Evolutionary conservation across 2,888 invertebrate genomes (phyloP).

Genomic region (Plebejus anna): DNA sequence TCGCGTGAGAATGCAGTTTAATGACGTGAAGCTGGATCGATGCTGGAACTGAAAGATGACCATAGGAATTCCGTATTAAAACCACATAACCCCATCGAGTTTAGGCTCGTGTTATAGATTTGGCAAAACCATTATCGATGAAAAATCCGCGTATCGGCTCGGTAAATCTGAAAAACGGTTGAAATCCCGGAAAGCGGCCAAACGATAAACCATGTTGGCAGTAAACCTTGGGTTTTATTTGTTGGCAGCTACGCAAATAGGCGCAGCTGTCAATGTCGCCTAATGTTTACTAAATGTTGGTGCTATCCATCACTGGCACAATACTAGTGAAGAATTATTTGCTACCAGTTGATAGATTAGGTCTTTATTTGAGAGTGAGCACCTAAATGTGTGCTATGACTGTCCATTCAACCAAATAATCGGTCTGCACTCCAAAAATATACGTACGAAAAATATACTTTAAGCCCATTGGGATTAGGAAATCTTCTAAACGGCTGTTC

Average conservation of each 20-base stretch:
- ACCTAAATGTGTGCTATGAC: not conserved
- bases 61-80: too few species aligned
- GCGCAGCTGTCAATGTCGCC: conserved; percentile 26
- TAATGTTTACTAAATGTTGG: conserved; percentile 16
- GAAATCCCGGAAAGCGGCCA: conserved; percentile 24
- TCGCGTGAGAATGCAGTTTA: too few species aligned
- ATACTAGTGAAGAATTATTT: not conserved
- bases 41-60: too few species aligned
- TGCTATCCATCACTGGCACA: not conserved
- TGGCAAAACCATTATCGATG: conserved; percentile 16
- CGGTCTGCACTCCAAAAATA: too few species aligned
- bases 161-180: conserved; percentile 15
- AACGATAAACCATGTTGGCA: conserved; percentile 26
- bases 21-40: too few species aligned
- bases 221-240: conserved; percentile 28
- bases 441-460: too few species aligned
- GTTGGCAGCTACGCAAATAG: conserved; percentile 26
- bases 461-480: too few species aligned
- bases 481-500: too few species aligned
- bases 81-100: too few species aligned
- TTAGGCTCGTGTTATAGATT: not conserved
- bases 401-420: too few species aligned
- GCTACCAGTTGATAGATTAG: not conserved
- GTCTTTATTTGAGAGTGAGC: not conserved
- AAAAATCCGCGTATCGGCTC: conserved; percentile 17